phyloP scores from a whole-genome alignment of 2,113 vertebrate species.

The Pseudorectes ferrugineus region DNA sequence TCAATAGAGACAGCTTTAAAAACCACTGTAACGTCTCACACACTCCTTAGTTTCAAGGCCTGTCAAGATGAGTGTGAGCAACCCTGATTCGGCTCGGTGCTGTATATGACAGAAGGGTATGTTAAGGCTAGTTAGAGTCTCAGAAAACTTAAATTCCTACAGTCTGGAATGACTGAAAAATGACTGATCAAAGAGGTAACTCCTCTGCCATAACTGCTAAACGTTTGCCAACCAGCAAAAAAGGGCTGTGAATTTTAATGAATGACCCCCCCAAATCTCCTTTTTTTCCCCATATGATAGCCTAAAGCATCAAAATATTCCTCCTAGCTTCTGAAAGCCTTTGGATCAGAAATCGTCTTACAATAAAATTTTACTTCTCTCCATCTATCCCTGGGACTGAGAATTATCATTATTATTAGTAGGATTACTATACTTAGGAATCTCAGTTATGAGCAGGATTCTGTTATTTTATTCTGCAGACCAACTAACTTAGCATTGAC shows the following conservation, averaged over 20 bases:
- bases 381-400: not conserved
- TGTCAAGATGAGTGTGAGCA: not conserved
- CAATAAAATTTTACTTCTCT: not conserved
- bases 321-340: not conserved
- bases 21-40: not conserved
- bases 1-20: not conserved
- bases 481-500: not conserved
- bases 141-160: not conserved
- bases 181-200: not conserved
- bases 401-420: not conserved
- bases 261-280: not conserved
- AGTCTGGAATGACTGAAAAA: not conserved
- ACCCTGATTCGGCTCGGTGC: not conserved
- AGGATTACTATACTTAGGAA: not conserved
- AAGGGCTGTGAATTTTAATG: not conserved
- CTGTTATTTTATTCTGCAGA: not conserved
- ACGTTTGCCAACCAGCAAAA: not conserved
- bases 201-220: not conserved
- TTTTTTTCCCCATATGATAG: not conserved
- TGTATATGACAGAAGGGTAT: not conserved
- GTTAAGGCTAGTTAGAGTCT: not conserved
- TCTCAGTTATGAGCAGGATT: not conserved
- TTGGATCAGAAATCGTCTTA: not conserved
- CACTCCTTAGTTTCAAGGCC: not conserved
- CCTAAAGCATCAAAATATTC: not conserved